Evolutionary conservation across 2,888 invertebrate genomes (phyloP).

Genomic region (Tromatobia lineatoria): DNA sequence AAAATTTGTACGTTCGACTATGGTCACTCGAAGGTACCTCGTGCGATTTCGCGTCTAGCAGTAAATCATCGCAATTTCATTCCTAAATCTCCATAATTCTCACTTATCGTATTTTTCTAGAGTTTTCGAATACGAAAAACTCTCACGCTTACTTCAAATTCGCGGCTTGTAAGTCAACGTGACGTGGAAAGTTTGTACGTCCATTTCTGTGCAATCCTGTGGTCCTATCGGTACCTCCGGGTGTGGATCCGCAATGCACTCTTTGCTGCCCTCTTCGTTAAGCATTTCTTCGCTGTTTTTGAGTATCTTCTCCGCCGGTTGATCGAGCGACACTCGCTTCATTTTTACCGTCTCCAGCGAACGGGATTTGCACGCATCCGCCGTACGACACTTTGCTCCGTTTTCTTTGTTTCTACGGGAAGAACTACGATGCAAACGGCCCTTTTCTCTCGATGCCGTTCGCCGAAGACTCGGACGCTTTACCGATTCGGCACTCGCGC

Average conservation of each 20-base stretch:
- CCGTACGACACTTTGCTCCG: slow-evolving; percentile 81
- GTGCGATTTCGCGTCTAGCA: slow-evolving; percentile 33
- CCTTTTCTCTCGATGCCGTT: slow-evolving; percentile 86
- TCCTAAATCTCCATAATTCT: not conserved
- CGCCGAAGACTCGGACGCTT: slow-evolving; percentile 84
- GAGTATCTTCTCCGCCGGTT: slow-evolving; percentile 78
- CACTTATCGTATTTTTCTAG: slow-evolving; percentile 45
- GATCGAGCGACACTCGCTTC: slow-evolving; percentile 78
- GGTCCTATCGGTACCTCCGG: slow-evolving; percentile 77
- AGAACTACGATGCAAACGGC: slow-evolving; percentile 86
- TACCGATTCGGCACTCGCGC: slow-evolving; percentile 84
- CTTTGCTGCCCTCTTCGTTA: slow-evolving; percentile 74
- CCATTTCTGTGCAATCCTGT: slow-evolving; percentile 86
- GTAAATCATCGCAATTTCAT: slow-evolving; percentile 7
- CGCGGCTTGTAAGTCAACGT: slow-evolving; percentile 86
- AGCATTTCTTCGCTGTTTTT: slow-evolving; percentile 78
- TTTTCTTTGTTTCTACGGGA: slow-evolving; percentile 87
- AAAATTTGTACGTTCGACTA: slow-evolving; percentile 66
- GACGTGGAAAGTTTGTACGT: slow-evolving; percentile 86
- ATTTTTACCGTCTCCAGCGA: slow-evolving; percentile 80
- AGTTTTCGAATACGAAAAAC: slow-evolving; percentile 64
- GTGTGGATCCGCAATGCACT: slow-evolving; percentile 67
- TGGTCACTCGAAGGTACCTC: slow-evolving; percentile 33
- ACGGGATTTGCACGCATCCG: slow-evolving; percentile 79
- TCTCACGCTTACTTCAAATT: slow-evolving; percentile 80